Conservation (phyloP, 2,113 vertebrate species). For the Nanorana parkeri region DNA sequence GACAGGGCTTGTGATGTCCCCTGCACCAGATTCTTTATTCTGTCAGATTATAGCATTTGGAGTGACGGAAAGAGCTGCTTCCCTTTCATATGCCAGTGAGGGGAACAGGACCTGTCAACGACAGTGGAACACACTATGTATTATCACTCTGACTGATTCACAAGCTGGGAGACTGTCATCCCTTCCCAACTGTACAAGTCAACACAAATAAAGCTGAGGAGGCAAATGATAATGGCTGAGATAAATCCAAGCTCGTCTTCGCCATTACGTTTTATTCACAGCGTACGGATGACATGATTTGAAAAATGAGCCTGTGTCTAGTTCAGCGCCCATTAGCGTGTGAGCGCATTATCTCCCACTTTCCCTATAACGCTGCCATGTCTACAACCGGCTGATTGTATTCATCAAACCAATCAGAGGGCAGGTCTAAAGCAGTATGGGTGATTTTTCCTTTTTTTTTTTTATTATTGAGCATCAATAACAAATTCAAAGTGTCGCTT, state of each 20-base stretch:
- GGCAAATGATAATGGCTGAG: slow-evolving; percentile 93
- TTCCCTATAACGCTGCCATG: slow-evolving; percentile 87
- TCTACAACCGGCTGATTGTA: slow-evolving; percentile 79
- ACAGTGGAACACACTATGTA: slow-evolving; percentile 85
- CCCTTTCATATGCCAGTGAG: slow-evolving; percentile 85
- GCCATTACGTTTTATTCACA: slow-evolving; percentile 96
- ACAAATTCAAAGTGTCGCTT: too few relatives aligned
- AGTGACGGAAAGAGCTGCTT: slow-evolving; percentile 90
- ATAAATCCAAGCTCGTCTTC: slow-evolving; percentile 91
- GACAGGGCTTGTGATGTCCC: slow-evolving; percentile 97
- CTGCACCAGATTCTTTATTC: slow-evolving; percentile 87
- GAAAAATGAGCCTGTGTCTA: slow-evolving; percentile 99
- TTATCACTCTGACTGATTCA: slow-evolving; percentile 95
- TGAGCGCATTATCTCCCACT: slow-evolving; percentile 95
- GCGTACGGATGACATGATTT: slow-evolving; percentile 98
- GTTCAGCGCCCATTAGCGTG: slow-evolving; percentile 98
- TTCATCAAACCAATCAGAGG: slow-evolving; percentile 65
- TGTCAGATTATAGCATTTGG: slow-evolving; percentile 96
- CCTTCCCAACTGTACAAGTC: slow-evolving; percentile 94
- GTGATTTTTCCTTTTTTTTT: too few relatives aligned
- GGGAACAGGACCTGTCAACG: slow-evolving; percentile 93
- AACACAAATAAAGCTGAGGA: slow-evolving; percentile 99
- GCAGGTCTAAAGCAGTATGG: neutral
- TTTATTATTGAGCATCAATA: too few relatives aligned
- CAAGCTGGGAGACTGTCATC: slow-evolving; percentile 91